Percentiles rank a stretch among this genome's conserved stretches.
Conservation (phyloP, 2,888 invertebrate genomes). For the Macrophya alboannulata region DNA sequence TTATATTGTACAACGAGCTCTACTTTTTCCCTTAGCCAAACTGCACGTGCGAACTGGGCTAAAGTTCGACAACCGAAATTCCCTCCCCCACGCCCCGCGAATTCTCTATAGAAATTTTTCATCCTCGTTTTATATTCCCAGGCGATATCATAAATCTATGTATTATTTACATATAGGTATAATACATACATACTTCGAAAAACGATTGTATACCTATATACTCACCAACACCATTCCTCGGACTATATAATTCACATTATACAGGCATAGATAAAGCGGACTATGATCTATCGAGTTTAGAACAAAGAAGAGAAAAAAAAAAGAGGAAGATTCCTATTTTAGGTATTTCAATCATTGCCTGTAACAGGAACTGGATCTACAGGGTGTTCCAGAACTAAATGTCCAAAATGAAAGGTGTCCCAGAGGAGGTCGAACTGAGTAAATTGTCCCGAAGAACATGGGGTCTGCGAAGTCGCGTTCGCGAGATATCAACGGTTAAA, state of each 20-base stretch:
- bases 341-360: neutral
- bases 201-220: neutral
- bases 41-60: neutral
- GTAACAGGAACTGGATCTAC: neutral
- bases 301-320: neutral
- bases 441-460: too few relatives aligned
- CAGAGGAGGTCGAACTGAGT: too few relatives aligned
- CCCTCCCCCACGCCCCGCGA: neutral
- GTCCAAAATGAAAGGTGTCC: too few relatives aligned
- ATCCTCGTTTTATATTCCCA: slow-evolving; percentile 11
- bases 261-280: neutral
- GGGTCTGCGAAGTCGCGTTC: too few relatives aligned
- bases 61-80: neutral
- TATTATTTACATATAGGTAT: neutral
- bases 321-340: neutral
- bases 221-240: neutral
- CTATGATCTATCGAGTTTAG: neutral
- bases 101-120: slow-evolving; percentile 23
- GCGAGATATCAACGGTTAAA: too few relatives aligned
- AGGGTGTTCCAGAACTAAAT: too few relatives aligned
- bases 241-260: neutral
- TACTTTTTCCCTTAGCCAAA: neutral
- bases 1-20: neutral
- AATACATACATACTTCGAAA: neutral
- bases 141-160: neutral